Evolutionary conservation across 2,113 vertebrate genomes (phyloP).

Genomic region (Bucco capensis): DNA sequence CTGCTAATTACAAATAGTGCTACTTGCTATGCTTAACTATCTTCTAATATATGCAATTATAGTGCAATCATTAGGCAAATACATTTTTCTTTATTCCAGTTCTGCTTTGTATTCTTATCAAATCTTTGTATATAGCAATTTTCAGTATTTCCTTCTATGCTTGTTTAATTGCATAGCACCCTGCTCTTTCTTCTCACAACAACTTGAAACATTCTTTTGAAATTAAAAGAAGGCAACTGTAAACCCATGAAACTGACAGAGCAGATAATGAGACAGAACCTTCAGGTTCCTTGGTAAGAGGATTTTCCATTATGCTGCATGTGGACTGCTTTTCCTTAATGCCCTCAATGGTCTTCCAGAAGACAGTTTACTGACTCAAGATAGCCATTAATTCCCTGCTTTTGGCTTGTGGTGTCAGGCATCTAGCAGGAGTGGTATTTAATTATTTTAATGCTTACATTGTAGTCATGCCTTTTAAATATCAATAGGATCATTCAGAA

Average conservation of each 20-base stretch:
- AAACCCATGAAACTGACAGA: constrained; percentile 2
- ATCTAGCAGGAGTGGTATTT: neutral
- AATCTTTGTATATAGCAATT: neutral
- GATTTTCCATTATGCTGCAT: neutral
- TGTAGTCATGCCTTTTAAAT: neutral
- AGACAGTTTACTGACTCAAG: neutral
- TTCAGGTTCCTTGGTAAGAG: neutral
- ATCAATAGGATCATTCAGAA: neutral
- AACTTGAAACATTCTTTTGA: neutral
- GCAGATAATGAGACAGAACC: neutral
- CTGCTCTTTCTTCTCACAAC: neutral
- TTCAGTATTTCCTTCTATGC: neutral
- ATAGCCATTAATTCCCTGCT: neutral
- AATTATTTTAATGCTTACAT: neutral
- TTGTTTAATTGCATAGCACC: neutral
- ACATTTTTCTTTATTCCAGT: neutral
- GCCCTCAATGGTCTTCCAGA: neutral
- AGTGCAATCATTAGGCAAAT: neutral
- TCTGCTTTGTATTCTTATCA: neutral
- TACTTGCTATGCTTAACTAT: neutral
- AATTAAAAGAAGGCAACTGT: neutral
- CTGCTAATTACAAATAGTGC: neutral
- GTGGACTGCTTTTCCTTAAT: neutral
- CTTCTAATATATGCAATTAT: neutral
- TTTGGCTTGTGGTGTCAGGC: neutral